Evolutionary conservation across 2,113 vertebrate species (phyloP).

Genomic region (Verasper variegatus): DNA sequence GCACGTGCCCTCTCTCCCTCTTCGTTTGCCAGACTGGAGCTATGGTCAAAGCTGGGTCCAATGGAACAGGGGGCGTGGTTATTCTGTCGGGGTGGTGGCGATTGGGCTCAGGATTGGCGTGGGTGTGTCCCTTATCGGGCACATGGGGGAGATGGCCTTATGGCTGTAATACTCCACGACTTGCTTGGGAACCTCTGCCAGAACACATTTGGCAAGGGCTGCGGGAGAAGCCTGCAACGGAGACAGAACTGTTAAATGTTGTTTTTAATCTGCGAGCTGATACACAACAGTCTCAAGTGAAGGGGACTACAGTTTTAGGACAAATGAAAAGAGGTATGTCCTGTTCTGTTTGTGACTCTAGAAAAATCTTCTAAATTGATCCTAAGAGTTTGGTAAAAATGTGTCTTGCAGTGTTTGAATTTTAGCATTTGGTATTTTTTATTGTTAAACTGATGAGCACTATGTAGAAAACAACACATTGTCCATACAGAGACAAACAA

Average conservation of each 20-base stretch:
- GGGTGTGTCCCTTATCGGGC: slow-evolving; percentile 70
- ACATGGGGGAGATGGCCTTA: slow-evolving; percentile 88
- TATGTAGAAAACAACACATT: no score
- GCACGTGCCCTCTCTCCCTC: slow-evolving; percentile 38
- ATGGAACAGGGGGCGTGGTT: slow-evolving; percentile 33
- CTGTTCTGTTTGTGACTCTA: background rate
- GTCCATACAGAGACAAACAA: no score
- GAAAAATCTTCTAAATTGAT: no score
- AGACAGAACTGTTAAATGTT: slow-evolving; percentile 36
- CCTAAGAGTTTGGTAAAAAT: background rate
- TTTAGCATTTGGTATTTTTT: no score
- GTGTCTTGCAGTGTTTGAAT: background rate
- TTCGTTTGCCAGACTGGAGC: slow-evolving; percentile 44
- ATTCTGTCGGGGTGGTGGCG: slow-evolving; percentile 81
- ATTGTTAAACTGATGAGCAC: no score
- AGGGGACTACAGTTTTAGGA: background rate
- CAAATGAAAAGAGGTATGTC: slow-evolving; percentile 22
- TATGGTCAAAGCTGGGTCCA: slow-evolving; percentile 46
- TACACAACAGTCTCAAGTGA: background rate
- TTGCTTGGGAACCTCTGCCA: slow-evolving; percentile 95
- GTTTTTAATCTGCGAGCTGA: slow-evolving; percentile 23
- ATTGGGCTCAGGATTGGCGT: slow-evolving; percentile 82
- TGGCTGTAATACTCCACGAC: slow-evolving; percentile 95
- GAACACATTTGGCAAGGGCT: slow-evolving; percentile 92
- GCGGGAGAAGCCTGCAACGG: slow-evolving; percentile 88